phyloP scores from a whole-genome alignment of 1,140 invertebrate species.

The Scylla paramamosain region DNA sequence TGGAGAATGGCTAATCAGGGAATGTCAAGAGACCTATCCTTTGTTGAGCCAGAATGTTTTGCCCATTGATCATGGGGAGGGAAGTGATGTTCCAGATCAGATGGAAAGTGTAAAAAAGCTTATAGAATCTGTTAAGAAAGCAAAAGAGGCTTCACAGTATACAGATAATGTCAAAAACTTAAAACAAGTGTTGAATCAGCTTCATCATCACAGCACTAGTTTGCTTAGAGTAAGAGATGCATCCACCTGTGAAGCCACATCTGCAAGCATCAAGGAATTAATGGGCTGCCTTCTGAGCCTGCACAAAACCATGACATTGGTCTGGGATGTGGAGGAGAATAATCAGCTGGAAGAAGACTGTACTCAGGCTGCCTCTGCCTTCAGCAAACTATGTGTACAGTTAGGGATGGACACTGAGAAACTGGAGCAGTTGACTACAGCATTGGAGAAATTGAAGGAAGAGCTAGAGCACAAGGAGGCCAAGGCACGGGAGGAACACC shows the following conservation, averaged over 20 bases:
- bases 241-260: background rate
- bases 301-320: background rate
- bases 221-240: background rate
- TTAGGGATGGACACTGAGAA: background rate
- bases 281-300: background rate
- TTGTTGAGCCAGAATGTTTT: constrained; percentile 29
- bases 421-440: background rate
- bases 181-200: background rate
- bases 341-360: background rate
- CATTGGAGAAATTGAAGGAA: constrained; percentile 16
- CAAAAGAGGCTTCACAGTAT: background rate
- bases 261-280: constrained; percentile 15
- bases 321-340: constrained; percentile 7
- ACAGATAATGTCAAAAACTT: background rate
- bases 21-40: constrained; percentile 45
- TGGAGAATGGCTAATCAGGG: background rate
- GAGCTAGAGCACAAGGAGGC: background rate
- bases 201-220: constrained; percentile 25
- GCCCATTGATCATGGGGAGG: background rate
- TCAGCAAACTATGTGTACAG: background rate
- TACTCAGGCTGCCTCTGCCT: background rate
- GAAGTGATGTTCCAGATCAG: background rate
- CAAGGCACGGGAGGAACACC: background rate
- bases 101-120: constrained; percentile 34
- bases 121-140: background rate